Conservation (phyloP, 2,113 vertebrate genomes). For the Paradisaea rubra region DNA sequence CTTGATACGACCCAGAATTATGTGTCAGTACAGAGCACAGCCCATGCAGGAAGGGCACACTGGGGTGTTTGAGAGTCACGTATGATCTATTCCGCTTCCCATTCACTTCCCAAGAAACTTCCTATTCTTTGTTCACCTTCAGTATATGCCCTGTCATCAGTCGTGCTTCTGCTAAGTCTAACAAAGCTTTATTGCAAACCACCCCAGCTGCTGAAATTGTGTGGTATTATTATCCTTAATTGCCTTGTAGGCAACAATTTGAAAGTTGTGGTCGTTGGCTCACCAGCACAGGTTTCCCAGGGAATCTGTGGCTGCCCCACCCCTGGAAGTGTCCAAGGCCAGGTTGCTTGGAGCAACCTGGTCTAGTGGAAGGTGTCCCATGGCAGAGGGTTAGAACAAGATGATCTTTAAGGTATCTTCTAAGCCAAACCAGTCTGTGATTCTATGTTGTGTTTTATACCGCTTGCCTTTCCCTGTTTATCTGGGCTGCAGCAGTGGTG, state of each 20-base stretch:
- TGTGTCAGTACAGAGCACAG: background rate
- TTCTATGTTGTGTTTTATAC: rapidly evolving
- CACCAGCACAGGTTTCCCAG: background rate
- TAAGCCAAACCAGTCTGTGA: background rate
- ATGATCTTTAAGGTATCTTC: background rate
- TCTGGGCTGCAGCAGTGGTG: background rate
- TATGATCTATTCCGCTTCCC: background rate
- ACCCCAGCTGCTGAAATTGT: background rate
- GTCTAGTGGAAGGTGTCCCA: background rate
- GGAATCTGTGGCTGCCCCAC: background rate
- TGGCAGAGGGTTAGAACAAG: rapidly evolving
- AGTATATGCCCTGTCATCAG: background rate
- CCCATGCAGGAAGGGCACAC: background rate
- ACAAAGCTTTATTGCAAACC: background rate
- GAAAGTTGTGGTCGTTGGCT: rapidly evolving
- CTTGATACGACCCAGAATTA: background rate
- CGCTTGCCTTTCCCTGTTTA: background rate
- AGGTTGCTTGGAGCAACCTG: background rate
- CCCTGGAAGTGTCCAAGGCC: background rate
- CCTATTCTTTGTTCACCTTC: background rate
- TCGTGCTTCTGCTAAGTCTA: background rate
- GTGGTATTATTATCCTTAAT: background rate
- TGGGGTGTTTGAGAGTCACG: background rate
- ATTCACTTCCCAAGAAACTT: background rate
- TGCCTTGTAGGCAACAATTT: background rate